Conservation (phyloP, 2,113 vertebrate genomes). For the Planiliza haematocheilus region DNA sequence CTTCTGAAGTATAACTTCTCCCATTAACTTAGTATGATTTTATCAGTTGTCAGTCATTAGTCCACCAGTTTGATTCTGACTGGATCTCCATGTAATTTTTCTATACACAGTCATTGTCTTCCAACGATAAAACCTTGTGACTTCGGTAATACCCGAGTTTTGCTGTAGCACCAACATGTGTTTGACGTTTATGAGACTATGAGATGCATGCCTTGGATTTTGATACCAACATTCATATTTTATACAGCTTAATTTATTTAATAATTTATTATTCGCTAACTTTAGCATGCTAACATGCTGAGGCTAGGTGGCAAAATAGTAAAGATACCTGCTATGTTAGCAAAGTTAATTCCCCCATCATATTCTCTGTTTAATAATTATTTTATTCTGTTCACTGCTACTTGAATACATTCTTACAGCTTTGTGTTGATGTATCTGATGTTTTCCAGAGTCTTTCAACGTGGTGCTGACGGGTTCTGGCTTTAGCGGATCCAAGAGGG, state of each 20-base stretch:
- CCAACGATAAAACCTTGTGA: background rate
- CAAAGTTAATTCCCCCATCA: background rate
- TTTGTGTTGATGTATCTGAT: background rate
- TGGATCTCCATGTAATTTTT: background rate
- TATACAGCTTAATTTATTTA: too few relatives aligned
- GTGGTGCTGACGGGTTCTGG: slow-evolving; percentile 90
- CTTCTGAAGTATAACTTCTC: too few relatives aligned
- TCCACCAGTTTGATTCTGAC: background rate
- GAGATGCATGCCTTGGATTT: too few relatives aligned
- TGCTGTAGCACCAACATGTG: too few relatives aligned
- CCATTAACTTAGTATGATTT: too few relatives aligned
- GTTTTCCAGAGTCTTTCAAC: slow-evolving; percentile 89
- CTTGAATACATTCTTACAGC: background rate
- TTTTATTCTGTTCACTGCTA: background rate
- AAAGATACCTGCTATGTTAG: background rate
- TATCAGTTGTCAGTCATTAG: background rate
- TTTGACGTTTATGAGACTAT: too few relatives aligned
- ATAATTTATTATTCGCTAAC: too few relatives aligned
- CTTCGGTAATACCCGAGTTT: too few relatives aligned
- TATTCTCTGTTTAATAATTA: slow-evolving; percentile 6
- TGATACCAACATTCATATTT: too few relatives aligned
- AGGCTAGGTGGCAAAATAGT: background rate
- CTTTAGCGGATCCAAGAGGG: slow-evolving; percentile 84
- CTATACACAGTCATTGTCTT: background rate
- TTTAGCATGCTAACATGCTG: background rate